These are phyloP conservation scores for Cervus canadensis DNA, from an alignment of 2,113 vertebrate genomes.

Conservation along the genomic window DNA sequence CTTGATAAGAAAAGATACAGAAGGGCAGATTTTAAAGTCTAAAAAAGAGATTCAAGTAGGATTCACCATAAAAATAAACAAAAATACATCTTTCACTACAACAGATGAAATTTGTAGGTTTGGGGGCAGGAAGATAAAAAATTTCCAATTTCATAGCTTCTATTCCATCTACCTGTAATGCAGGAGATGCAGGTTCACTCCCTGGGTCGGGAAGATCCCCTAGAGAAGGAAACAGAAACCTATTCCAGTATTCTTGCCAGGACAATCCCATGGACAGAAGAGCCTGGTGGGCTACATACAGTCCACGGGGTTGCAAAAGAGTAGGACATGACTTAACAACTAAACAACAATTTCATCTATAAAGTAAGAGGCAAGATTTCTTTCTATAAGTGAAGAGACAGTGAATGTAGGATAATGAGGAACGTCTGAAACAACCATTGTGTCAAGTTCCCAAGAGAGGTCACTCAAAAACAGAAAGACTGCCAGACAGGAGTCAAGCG, in stretches of 20 bases:
- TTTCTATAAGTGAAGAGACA: neutral
- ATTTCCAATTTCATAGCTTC: neutral
- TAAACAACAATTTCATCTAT: neutral
- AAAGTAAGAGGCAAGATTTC: neutral
- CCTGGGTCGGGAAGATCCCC: neutral
- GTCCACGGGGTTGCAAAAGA: neutral
- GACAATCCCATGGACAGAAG: neutral
- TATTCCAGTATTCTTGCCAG: neutral
- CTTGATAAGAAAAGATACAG: neutral
- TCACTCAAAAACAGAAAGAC: slow-evolving; percentile 4
- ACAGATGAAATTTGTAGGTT: neutral
- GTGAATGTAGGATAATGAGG: neutral
- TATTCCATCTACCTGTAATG: neutral
- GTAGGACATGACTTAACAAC: neutral
- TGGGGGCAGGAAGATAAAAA: neutral
- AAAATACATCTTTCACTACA: neutral
- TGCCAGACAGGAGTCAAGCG: neutral
- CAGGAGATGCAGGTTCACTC: neutral
- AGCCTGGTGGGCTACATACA: neutral
- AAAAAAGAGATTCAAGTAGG: neutral
- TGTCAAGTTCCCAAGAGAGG: neutral
- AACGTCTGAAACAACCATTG: neutral
- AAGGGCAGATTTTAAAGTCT: neutral
- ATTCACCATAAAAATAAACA: neutral
- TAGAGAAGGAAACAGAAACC: neutral